These are phyloP conservation scores for Deroplatys truncata DNA, from an alignment of 2,888 invertebrate genomes.

Conservation along the genomic window DNA sequence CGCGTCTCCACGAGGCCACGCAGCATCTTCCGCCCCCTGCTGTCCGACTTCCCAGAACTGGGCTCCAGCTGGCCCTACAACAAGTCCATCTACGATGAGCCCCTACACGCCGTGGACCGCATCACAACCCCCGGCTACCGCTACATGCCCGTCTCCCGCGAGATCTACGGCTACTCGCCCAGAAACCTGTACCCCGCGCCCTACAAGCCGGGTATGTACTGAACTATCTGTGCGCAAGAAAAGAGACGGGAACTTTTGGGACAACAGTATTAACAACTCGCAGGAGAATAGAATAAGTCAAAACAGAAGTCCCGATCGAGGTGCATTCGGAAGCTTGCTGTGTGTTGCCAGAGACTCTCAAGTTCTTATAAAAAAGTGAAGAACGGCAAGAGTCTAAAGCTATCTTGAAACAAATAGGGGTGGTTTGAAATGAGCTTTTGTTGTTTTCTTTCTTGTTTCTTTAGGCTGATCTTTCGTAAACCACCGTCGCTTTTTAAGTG, in stretches of 20 bases:
- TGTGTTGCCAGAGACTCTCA: neutral
- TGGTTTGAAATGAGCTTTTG: neutral
- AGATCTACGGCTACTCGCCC: conserved; percentile 85
- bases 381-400: neutral
- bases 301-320: neutral
- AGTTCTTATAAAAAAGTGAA: neutral
- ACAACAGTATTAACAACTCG: neutral
- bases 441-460: neutral
- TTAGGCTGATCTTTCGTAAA: neutral
- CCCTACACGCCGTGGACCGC: conserved; percentile 73
- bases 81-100: conserved; percentile 87
- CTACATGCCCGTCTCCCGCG: conserved; percentile 85
- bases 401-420: neutral
- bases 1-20: conserved; percentile 58
- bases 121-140: conserved; percentile 86
- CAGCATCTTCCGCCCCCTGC: conserved; percentile 55
- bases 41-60: conserved; percentile 72
- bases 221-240: conserved; percentile 22
- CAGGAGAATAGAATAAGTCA: neutral
- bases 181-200: conserved; percentile 78
- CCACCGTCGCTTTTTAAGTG: neutral
- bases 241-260: neutral
- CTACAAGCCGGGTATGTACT: conserved; percentile 82
- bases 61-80: conserved; percentile 67
- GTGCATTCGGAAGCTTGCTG: conserved; percentile 2